Conservation (phyloP, 2,797 vertebrate species). For the Hypotaenidia okinawae region DNA sequence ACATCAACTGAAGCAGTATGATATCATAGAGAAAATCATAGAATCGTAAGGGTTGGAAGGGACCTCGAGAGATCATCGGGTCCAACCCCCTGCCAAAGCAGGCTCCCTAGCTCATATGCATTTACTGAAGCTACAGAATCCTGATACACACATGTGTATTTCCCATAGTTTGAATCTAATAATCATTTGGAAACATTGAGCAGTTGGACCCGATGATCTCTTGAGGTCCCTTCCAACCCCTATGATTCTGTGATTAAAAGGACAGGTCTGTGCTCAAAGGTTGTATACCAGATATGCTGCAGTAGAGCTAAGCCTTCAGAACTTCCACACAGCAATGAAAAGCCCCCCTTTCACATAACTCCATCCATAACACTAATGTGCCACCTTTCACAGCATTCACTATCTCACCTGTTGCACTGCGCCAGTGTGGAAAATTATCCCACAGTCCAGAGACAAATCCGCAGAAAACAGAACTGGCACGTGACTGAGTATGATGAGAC, state of each 20-base stretch:
- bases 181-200: neutral
- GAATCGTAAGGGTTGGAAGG: too few species aligned
- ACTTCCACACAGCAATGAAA: conserved; percentile 4
- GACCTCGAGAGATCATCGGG: too few species aligned
- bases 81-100: too few species aligned
- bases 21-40: too few species aligned
- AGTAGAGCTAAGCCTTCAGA: neutral
- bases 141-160: neutral
- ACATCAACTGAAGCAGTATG: neutral
- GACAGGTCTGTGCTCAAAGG: neutral
- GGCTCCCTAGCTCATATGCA: too few species aligned
- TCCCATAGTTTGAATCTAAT: neutral
- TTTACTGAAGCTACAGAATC: neutral
- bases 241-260: neutral
- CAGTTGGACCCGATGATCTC: too few species aligned
- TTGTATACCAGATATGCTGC: neutral
- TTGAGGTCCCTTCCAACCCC: too few species aligned
- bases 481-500: neutral
- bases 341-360: neutral
- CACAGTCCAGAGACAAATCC: neutral
- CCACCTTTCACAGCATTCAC: neutral
- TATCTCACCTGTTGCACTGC: neutral
- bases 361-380: neutral
- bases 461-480: neutral
- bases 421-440: neutral